Conservation (phyloP, 2,113 vertebrate genomes). For the Misgurnus anguillicaudatus region DNA sequence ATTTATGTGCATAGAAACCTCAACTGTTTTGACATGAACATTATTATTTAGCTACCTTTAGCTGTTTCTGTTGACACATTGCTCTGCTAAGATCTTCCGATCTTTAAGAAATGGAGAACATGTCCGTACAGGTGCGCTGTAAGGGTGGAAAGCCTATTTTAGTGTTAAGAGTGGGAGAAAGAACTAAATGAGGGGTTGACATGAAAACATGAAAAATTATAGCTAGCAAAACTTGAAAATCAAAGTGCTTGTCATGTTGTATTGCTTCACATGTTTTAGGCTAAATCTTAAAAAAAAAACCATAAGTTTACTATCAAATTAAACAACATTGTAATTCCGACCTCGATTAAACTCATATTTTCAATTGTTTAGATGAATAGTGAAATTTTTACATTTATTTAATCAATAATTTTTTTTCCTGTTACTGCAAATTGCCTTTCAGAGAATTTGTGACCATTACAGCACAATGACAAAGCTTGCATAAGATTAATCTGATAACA, state of each 20-base stretch:
- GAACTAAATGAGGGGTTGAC: neutral
- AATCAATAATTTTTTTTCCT: too few relatives aligned
- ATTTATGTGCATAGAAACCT: neutral
- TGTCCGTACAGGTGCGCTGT: conserved; percentile 21
- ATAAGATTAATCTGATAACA: neutral
- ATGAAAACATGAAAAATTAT: neutral
- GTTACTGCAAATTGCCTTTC: neutral
- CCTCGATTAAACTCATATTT: too few relatives aligned
- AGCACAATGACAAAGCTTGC: neutral
- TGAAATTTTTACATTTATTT: too few relatives aligned
- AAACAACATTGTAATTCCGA: too few relatives aligned
- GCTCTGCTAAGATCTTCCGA: neutral
- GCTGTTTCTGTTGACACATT: neutral
- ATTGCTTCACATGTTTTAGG: too few relatives aligned
- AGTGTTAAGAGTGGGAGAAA: neutral
- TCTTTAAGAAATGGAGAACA: neutral
- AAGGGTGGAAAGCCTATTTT: neutral
- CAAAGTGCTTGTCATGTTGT: neutral
- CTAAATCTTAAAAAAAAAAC: too few relatives aligned
- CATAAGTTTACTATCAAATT: too few relatives aligned
- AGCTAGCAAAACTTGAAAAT: neutral
- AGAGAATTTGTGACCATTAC: too few relatives aligned
- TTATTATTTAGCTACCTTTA: neutral
- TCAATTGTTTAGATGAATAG: too few relatives aligned
- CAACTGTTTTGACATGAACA: neutral